Conservation (phyloP, 2,113 vertebrate species). For the Ptilorrhoa leucosticta region DNA sequence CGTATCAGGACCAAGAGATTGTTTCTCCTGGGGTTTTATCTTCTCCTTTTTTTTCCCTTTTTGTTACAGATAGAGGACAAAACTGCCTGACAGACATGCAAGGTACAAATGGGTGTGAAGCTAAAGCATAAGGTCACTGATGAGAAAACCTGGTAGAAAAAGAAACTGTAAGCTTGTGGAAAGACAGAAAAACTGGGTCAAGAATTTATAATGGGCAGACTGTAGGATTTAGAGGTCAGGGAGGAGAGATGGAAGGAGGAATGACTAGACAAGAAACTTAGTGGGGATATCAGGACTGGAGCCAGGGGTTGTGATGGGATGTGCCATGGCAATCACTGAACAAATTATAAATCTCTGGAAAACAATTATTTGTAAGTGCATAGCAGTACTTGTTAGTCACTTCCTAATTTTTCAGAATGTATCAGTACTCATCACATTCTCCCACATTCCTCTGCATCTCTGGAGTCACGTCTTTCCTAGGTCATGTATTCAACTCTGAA, state of each 20-base stretch:
- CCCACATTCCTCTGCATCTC: neutral
- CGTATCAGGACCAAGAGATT: neutral
- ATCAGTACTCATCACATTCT: neutral
- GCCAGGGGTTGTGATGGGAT: neutral
- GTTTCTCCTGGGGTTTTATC: neutral
- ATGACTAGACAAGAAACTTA: neutral
- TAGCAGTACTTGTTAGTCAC: neutral
- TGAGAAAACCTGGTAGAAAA: neutral
- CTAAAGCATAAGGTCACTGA: neutral
- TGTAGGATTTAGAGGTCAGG: neutral
- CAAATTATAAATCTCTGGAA: neutral
- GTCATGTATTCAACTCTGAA: neutral
- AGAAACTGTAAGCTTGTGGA: neutral
- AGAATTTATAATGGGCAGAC: neutral
- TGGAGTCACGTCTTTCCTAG: neutral
- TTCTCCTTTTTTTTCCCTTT: fast-evolving
- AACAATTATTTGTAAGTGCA: neutral
- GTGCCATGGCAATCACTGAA: neutral
- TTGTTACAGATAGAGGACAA: neutral
- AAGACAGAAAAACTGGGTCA: neutral
- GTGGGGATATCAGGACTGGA: neutral
- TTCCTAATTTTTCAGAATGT: neutral
- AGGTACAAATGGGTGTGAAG: neutral
- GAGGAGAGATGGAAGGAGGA: neutral
- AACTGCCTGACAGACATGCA: neutral